phyloP scores from a whole-genome alignment of 1,140 invertebrate genomes.

The Caenorhabditis briggsae region DNA sequence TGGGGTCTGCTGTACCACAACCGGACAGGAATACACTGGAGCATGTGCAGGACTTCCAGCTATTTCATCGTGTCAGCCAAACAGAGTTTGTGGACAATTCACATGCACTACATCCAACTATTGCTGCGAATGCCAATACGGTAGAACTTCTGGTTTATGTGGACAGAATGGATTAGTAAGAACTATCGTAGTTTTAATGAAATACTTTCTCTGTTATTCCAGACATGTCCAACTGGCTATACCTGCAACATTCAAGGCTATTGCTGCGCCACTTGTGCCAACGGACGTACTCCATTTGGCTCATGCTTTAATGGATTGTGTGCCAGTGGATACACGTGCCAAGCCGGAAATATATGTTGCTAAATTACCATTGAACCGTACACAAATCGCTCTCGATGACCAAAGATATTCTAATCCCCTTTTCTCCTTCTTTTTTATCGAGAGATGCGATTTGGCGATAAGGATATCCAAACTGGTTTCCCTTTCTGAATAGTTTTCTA shows the following conservation, averaged over 20 bases:
- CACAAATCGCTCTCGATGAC: conserved; percentile 2
- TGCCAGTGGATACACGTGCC: conserved; percentile 52
- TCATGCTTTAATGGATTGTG: conserved; percentile 47
- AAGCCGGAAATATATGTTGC: conserved; percentile 56
- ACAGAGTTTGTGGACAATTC: conserved; percentile 12
- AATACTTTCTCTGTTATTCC: not conserved
- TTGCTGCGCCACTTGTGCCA: conserved; percentile 45
- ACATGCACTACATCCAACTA: conserved; percentile 43
- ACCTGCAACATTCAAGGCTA: conserved; percentile 18
- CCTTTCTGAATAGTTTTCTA: not conserved
- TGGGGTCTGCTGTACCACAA: conserved; percentile 50
- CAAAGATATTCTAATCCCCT: not conserved
- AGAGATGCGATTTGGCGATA: not conserved
- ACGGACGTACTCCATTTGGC: conserved; percentile 39
- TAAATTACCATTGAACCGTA: not conserved
- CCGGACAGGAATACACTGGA: conserved; percentile 39
- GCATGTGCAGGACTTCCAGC: conserved; percentile 47
- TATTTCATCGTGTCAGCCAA: conserved; percentile 1
- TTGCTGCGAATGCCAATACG: conserved; percentile 53
- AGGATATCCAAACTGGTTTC: conserved; percentile 13
- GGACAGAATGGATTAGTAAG: too few species aligned
- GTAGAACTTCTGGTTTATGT: too few species aligned
- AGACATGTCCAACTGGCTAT: conserved; percentile 45
- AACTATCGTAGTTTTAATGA: too few species aligned
- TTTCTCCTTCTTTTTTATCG: conserved; percentile 6